Conservation (phyloP, 2,888 invertebrate genomes). For the Diloba caeruleocephala region DNA sequence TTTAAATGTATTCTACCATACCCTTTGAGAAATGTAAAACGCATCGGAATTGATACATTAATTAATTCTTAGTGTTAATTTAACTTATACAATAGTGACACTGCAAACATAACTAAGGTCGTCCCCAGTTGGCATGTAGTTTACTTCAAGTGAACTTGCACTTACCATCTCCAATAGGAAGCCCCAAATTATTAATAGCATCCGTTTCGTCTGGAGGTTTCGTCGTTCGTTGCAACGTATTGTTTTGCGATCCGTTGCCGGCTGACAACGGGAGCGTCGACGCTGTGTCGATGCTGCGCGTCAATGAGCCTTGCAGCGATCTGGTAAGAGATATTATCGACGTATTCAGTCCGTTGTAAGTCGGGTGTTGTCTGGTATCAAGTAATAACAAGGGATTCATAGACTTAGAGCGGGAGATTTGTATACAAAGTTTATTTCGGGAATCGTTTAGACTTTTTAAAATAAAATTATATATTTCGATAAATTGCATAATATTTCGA, state of each 20-base stretch:
- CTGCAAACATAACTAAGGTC: conserved; percentile 21
- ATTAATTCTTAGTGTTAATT: no score
- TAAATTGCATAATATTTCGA: no score
- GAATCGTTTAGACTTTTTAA: no score
- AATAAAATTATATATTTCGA: no score
- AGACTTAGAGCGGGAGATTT: conserved; percentile 13
- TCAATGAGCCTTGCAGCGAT: conserved; percentile 83
- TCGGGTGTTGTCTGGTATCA: conserved; percentile 25
- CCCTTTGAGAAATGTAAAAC: no score
- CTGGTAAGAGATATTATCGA: conserved; percentile 53
- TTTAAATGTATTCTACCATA: no score
- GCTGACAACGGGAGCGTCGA: conserved; percentile 81
- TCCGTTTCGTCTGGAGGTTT: conserved; percentile 76
- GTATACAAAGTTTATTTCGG: background rate
- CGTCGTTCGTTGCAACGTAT: conserved; percentile 82
- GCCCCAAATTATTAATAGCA: conserved; percentile 82
- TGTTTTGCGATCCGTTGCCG: conserved; percentile 81
- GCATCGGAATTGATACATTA: no score
- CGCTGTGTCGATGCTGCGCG: conserved; percentile 83
- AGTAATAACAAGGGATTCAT: conserved; percentile 29
- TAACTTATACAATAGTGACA: conserved; percentile 12
- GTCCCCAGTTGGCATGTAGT: conserved; percentile 4
- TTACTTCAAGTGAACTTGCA: conserved; percentile 24
- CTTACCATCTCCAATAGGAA: conserved; percentile 74
- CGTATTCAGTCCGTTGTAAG: conserved; percentile 4